These are phyloP conservation scores for Takifugu ocellatus DNA, from an alignment of 2,797 vertebrate genomes.

Conservation along the genomic window DNA sequence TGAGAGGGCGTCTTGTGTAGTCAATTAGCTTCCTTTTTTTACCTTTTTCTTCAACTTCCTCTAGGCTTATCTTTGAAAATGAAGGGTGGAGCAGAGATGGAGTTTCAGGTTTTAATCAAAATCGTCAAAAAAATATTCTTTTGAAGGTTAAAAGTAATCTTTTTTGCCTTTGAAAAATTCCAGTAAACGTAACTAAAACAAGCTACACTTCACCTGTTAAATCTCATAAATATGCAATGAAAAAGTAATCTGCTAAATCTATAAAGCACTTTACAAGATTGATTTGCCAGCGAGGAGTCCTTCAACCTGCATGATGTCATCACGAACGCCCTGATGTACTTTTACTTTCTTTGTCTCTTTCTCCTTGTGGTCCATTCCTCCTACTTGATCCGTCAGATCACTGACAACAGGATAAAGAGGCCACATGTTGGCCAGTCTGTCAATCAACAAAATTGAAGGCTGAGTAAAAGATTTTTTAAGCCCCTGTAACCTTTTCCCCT, in stretches of 20 bases:
- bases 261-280: slow-evolving; percentile 61
- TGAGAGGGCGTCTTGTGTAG: no score
- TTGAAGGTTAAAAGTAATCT: no score
- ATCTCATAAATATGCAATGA: slow-evolving; percentile 50
- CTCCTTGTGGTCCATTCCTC: slow-evolving; percentile 13
- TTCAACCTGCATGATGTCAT: slow-evolving; percentile 55
- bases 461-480: slow-evolving; percentile 31
- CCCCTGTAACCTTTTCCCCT: slow-evolving; percentile 13
- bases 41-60: no score
- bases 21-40: no score
- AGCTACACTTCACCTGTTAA: slow-evolving; percentile 20
- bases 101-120: no score
- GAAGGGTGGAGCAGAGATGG: no score
- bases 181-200: neutral
- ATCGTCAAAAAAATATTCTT: no score
- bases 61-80: no score
- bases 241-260: slow-evolving; percentile 48
- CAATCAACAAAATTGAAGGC: slow-evolving; percentile 59
- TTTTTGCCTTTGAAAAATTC: slow-evolving; percentile 5
- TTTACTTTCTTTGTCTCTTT: slow-evolving; percentile 47
- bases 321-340: slow-evolving; percentile 32
- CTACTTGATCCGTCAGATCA: slow-evolving; percentile 31
- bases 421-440: slow-evolving; percentile 33
- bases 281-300: slow-evolving; percentile 38
- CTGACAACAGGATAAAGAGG: slow-evolving; percentile 63